Evolutionary conservation across 2,797 vertebrate species (phyloP).

Genomic region (Phoeniculus purpureus): DNA sequence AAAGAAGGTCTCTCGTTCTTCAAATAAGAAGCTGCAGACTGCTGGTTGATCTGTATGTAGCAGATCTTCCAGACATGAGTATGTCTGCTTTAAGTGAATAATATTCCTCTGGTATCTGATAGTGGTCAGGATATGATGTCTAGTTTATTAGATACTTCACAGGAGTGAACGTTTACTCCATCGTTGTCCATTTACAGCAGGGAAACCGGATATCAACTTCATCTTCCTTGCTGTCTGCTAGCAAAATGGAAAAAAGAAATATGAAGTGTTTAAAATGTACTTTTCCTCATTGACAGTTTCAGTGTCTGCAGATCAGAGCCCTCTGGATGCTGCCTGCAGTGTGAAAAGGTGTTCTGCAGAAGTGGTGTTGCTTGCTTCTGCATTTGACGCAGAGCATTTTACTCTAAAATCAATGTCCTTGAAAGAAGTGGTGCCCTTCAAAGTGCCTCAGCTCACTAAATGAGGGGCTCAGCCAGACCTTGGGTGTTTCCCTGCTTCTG

Average conservation of each 20-base stretch:
- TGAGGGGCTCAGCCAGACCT: background rate
- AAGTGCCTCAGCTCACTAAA: background rate
- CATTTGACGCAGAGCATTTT: background rate
- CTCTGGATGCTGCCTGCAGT: background rate
- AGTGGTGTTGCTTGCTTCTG: background rate
- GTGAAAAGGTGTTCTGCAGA: background rate
- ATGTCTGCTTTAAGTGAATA: background rate
- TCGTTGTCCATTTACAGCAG: fast-evolving
- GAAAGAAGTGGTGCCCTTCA: background rate
- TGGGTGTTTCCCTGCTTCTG: background rate
- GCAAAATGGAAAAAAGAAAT: slow-evolving; percentile 30
- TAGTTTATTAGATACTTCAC: background rate
- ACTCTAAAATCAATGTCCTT: background rate
- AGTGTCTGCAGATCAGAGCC: background rate
- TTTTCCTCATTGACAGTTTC: background rate
- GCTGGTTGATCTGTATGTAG: background rate
- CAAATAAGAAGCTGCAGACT: background rate
- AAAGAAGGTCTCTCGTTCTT: background rate
- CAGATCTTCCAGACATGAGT: background rate
- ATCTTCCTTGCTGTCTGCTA: slow-evolving; percentile 1
- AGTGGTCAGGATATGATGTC: background rate
- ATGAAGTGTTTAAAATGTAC: background rate
- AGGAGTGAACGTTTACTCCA: background rate
- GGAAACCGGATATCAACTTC: background rate
- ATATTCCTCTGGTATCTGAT: background rate